Evolutionary conservation across 2,888 invertebrate genomes (phyloP).

Genomic region (Eristalis intricaria): DNA sequence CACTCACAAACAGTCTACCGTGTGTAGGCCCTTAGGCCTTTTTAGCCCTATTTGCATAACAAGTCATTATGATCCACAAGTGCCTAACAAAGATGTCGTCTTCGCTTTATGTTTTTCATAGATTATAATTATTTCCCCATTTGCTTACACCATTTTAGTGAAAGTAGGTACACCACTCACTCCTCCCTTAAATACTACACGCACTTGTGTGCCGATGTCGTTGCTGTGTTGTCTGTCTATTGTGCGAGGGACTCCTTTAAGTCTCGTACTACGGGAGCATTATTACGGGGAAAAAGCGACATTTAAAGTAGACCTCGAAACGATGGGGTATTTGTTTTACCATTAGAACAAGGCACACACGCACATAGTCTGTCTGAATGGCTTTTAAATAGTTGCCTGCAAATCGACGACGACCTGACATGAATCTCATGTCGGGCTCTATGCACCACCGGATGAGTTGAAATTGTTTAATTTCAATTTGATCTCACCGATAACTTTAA

Average conservation of each 20-base stretch:
- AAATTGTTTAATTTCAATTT: slow-evolving; percentile 69
- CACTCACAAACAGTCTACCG: not conserved
- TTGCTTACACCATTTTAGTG: slow-evolving; percentile 74
- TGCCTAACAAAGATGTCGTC: slow-evolving; percentile 64
- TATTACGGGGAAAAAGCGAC: slow-evolving; percentile 55
- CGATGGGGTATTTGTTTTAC: slow-evolving; percentile 79
- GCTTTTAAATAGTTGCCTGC: slow-evolving; percentile 65
- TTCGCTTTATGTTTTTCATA: slow-evolving; percentile 59
- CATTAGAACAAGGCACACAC: slow-evolving; percentile 78
- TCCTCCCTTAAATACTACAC: slow-evolving; percentile 43
- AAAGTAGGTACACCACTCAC: slow-evolving; percentile 30
- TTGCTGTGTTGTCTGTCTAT: slow-evolving; percentile 9
- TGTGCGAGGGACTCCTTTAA: slow-evolving; percentile 10
- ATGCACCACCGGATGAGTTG: slow-evolving; percentile 51
- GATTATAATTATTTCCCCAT: slow-evolving; percentile 79
- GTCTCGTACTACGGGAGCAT: slow-evolving; percentile 11
- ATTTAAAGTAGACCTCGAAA: slow-evolving; percentile 59
- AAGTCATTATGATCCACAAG: slow-evolving; percentile 68
- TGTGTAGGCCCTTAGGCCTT: slow-evolving; percentile 50
- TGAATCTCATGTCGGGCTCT: slow-evolving; percentile 10
- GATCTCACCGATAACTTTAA: slow-evolving; percentile 61
- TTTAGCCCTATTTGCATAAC: slow-evolving; percentile 66
- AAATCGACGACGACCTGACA: slow-evolving; percentile 3
- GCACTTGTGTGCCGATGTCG: slow-evolving; percentile 12
- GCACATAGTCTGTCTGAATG: slow-evolving; percentile 48